These are phyloP conservation scores for Portevinia maculata DNA, from an alignment of 2,888 invertebrate genomes.

Conservation along the genomic window DNA sequence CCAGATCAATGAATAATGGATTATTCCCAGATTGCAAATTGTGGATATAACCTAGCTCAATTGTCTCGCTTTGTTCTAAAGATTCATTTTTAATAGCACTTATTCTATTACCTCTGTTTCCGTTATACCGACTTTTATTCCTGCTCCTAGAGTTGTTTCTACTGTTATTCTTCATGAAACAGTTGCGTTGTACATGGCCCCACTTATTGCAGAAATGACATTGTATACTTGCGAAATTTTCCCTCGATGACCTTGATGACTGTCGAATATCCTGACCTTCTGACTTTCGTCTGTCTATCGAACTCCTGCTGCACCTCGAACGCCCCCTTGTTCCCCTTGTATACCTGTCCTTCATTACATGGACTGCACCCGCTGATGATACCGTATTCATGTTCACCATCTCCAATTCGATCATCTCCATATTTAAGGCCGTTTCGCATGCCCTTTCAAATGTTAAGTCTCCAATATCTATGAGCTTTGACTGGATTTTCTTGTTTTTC, in stretches of 20 bases:
- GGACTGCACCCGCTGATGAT: background rate
- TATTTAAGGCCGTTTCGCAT: background rate
- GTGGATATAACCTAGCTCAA: background rate
- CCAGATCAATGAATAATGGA: background rate
- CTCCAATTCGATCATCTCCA: slow-evolving; percentile 1
- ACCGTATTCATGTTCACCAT: background rate
- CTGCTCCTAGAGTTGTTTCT: background rate
- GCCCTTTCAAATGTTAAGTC: background rate
- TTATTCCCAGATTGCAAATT: background rate
- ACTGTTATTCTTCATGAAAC: background rate
- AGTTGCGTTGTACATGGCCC: background rate
- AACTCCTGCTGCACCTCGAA: background rate
- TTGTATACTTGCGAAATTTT: background rate
- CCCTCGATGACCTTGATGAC: background rate
- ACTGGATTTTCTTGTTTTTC: no score
- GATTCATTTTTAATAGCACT: no score
- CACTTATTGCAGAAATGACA: background rate
- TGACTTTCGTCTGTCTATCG: no score
- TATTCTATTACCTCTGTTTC: no score
- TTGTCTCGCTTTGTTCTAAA: background rate
- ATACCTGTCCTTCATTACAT: background rate
- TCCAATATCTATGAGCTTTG: no score
- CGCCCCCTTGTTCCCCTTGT: background rate
- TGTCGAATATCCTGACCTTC: no score
- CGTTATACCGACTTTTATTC: no score